These are phyloP conservation scores for Phenganax marumi DNA, from an alignment of 92 coral and sea anemone genomes.

Conservation along the genomic window DNA sequence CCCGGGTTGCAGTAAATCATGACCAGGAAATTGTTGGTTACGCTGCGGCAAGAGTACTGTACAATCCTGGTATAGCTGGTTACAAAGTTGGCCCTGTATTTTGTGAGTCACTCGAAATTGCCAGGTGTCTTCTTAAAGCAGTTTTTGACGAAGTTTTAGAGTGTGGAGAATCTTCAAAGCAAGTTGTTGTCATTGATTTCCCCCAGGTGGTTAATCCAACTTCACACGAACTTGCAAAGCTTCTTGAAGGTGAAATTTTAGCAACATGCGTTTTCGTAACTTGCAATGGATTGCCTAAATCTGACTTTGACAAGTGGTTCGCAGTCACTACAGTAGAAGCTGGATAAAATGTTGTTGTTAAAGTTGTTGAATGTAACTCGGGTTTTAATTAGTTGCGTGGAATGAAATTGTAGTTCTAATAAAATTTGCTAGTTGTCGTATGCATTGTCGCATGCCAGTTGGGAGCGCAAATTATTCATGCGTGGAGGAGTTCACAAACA, in stretches of 20 bases:
- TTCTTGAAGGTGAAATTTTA: conserved; percentile 8
- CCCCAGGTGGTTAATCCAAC: neutral
- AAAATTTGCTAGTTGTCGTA: no score
- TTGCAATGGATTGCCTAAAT: conserved; percentile 24
- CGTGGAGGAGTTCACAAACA: no score
- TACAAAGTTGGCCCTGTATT: conserved; percentile 52
- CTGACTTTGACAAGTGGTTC: conserved; percentile 45
- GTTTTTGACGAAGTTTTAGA: conserved; percentile 45
- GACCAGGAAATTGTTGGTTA: conserved; percentile 49
- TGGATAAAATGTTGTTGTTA: neutral
- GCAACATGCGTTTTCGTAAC: conserved; percentile 10
- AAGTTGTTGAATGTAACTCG: no score
- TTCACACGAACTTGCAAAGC: conserved; percentile 22
- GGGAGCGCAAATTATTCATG: no score
- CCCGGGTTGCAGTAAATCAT: conserved; percentile 41
- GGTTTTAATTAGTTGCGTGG: no score
- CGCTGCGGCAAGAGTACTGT: conserved; percentile 29
- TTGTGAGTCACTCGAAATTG: conserved; percentile 49
- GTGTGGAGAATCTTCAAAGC: neutral
- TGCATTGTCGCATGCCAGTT: no score
- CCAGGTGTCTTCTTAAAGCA: conserved; percentile 47
- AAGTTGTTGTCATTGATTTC: neutral
- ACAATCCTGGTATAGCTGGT: conserved; percentile 38
- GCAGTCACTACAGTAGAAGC: conserved; percentile 11
- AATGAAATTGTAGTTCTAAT: no score